Conservation (phyloP, 1,140 invertebrate species). For the Rhynchophorus ferrugineus region DNA sequence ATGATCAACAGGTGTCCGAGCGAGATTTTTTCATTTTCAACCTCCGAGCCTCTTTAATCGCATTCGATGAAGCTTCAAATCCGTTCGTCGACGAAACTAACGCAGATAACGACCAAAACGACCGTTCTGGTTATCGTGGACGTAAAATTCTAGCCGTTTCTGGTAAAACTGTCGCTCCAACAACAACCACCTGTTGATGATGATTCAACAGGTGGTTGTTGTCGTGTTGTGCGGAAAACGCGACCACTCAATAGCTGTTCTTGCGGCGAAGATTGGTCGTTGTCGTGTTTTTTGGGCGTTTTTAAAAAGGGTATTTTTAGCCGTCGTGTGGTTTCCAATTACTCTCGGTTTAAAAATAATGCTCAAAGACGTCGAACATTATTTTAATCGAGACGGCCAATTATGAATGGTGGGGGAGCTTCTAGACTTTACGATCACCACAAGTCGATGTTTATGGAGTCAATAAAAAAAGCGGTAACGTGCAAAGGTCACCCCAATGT, state of each 20-base stretch:
- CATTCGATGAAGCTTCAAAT: too few species aligned
- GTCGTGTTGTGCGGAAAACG: background rate
- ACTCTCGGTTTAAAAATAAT: slow-evolving; percentile 15
- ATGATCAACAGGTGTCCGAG: background rate
- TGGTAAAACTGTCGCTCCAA: background rate
- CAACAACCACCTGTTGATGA: slow-evolving; percentile 33
- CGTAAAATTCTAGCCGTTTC: too few species aligned
- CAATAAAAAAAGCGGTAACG: background rate
- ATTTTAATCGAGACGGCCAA: slow-evolving; percentile 10
- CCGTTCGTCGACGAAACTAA: too few species aligned
- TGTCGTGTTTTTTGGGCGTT: too few species aligned
- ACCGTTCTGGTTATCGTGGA: too few species aligned
- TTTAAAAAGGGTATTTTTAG: slow-evolving; percentile 13
- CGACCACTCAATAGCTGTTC: too few species aligned
- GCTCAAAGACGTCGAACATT: slow-evolving; percentile 13
- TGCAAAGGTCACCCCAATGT: background rate
- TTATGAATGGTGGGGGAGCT: background rate
- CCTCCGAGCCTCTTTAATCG: too few species aligned
- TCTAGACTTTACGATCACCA: background rate
- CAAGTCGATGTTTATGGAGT: background rate
- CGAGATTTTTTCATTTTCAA: background rate
- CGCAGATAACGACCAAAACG: too few species aligned
- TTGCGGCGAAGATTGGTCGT: too few species aligned
- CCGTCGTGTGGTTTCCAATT: slow-evolving; percentile 10
- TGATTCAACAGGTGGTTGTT: slow-evolving; percentile 30